Percentiles rank a stretch among this genome's conserved stretches.
Conservation (phyloP, 2,888 invertebrate species). For the Dicycla oo region DNA sequence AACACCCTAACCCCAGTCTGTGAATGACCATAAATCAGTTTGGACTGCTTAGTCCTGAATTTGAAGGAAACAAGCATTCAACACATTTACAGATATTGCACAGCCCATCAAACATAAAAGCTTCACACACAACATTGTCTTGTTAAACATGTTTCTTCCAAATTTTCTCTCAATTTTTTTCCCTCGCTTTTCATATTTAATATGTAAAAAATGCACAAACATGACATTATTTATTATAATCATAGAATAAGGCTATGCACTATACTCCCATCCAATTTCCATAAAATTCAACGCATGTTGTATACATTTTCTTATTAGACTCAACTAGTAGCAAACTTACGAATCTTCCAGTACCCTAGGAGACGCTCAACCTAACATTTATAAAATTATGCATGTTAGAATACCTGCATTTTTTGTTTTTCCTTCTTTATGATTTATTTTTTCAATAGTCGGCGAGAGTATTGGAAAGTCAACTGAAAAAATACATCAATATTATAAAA, state of each 20-base stretch:
- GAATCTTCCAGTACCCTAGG: slow-evolving; percentile 74
- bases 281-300: slow-evolving; percentile 42
- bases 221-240: neutral
- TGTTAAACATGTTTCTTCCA: neutral
- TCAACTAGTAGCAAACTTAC: slow-evolving; percentile 48
- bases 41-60: neutral
- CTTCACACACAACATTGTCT: neutral
- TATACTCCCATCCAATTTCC: slow-evolving; percentile 1
- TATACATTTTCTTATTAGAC: slow-evolving; percentile 14
- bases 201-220: slow-evolving; percentile 17
- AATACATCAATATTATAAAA: slow-evolving; percentile 92
- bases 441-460: slow-evolving; percentile 93
- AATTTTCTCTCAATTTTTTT: neutral
- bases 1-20: neutral
- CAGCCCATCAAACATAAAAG: slow-evolving; percentile 1
- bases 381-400: slow-evolving; percentile 72
- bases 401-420: slow-evolving; percentile 72
- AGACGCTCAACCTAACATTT: slow-evolving; percentile 82
- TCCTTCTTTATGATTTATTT: slow-evolving; percentile 81
- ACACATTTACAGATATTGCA: slow-evolving; percentile 6
- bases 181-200: neutral
- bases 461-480: slow-evolving; percentile 93
- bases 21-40: slow-evolving; percentile 18
- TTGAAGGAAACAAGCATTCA: slow-evolving; percentile 20
- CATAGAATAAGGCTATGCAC: slow-evolving; percentile 19